phyloP scores from a whole-genome alignment of 30 jellyfish, hydroid and myxozoan species.

The Morbakka virulenta region DNA sequence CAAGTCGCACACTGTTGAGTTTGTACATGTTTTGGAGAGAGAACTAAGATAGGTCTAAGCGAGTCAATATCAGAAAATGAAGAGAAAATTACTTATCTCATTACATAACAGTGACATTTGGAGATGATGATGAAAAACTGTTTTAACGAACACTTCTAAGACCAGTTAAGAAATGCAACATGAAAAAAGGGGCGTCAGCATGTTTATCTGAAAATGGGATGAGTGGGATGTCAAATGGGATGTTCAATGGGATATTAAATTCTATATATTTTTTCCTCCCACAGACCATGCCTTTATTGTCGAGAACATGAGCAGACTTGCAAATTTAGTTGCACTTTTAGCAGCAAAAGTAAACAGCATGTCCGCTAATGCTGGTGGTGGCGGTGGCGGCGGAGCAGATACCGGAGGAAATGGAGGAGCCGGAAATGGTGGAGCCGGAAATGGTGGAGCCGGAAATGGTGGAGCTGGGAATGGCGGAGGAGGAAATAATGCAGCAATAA shows the following conservation, averaged over 20 bases:
- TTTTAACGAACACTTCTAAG: too few species aligned
- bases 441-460: constrained; percentile 40
- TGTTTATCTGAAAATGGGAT: neutral
- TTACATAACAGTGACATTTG: too few species aligned
- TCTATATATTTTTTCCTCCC: neutral
- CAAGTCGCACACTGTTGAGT: too few species aligned
- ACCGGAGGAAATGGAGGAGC: constrained; percentile 68
- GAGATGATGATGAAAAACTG: too few species aligned
- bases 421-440: constrained; percentile 60
- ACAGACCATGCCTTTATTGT: constrained; percentile 61
- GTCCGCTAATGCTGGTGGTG: constrained; percentile 52
- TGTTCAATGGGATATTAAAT: neutral
- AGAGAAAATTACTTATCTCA: too few species aligned
- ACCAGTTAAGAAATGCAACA: too few species aligned
- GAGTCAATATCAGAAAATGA: too few species aligned
- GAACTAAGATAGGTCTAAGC: too few species aligned
- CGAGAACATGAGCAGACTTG: constrained; percentile 72
- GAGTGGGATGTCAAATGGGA: neutral
- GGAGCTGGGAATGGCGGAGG: neutral
- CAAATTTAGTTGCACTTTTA: constrained; percentile 71
- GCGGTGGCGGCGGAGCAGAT: constrained; percentile 66
- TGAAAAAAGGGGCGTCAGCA: neutral
- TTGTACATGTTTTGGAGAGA: too few species aligned
- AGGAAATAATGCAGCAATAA: neutral
- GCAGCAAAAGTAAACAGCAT: constrained; percentile 53